These are phyloP conservation scores for Barbus barbus DNA, from an alignment of 2,113 vertebrate genomes.

Conservation along the genomic window DNA sequence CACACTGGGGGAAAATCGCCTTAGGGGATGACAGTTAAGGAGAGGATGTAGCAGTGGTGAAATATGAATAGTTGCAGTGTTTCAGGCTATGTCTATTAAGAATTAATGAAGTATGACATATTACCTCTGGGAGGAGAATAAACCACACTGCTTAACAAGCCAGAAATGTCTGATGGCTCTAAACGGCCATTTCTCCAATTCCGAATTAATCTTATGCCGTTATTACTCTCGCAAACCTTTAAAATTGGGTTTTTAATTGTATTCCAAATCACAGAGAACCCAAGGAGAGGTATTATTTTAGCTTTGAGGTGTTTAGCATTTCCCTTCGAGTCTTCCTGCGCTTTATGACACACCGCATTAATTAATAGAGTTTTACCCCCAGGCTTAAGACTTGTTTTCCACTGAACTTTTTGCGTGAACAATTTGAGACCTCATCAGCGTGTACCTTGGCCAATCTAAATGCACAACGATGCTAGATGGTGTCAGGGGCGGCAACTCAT, in stretches of 20 bases:
- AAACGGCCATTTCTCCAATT: constrained; percentile 17
- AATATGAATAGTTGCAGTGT: constrained; percentile 47
- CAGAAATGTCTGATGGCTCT: constrained; percentile 8
- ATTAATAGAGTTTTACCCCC: constrained; percentile 40
- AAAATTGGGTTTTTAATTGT: constrained; percentile 18
- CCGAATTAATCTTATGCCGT: background rate
- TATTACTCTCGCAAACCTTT: background rate
- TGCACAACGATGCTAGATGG: constrained; percentile 44
- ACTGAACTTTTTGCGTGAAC: constrained; percentile 31
- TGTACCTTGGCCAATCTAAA: constrained; percentile 34
- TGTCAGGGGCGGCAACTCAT: constrained; percentile 51
- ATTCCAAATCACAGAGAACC: background rate
- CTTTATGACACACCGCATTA: constrained; percentile 35
- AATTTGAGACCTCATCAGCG: constrained; percentile 34
- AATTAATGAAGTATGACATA: constrained; percentile 43
- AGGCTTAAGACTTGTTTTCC: constrained; percentile 36
- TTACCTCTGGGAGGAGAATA: constrained; percentile 37
- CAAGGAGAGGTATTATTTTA: background rate
- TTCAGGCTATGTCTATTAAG: constrained; percentile 51
- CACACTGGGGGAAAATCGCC: constrained; percentile 54
- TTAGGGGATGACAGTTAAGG: constrained; percentile 47
- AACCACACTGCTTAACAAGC: constrained; percentile 17
- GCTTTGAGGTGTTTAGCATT: constrained; percentile 21
- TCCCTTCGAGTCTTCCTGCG: constrained; percentile 32
- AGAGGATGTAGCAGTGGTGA: constrained; percentile 45